Percentiles rank a stretch among this genome's conserved stretches.
These are phyloP conservation scores for Hylaeus anthracinus DNA, from an alignment of 1,140 invertebrate genomes.

Conservation along the genomic window DNA sequence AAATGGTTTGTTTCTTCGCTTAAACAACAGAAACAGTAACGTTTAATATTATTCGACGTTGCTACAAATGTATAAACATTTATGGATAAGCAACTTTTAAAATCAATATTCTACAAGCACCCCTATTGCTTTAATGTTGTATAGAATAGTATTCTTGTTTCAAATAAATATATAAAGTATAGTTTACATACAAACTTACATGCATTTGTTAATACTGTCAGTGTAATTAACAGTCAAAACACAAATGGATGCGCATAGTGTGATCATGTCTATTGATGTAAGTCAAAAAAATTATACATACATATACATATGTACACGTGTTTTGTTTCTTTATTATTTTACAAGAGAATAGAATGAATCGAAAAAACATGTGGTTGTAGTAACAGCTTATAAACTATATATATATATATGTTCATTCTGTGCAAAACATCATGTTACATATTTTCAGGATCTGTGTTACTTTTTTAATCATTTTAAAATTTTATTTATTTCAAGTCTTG, in stretches of 20 bases:
- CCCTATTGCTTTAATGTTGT: slow-evolving; percentile 15
- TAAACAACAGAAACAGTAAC: background rate
- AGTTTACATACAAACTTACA: background rate
- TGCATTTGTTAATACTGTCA: slow-evolving; percentile 12
- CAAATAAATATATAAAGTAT: slow-evolving; percentile 18
- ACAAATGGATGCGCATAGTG: background rate
- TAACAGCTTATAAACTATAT: slow-evolving; percentile 68
- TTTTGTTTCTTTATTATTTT: slow-evolving; percentile 45
- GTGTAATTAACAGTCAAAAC: slow-evolving; percentile 18
- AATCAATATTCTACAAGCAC: background rate
- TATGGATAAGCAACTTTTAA: background rate
- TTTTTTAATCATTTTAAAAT: slow-evolving; percentile 22
- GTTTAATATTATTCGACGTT: slow-evolving; percentile 12
- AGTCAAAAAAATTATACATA: background rate
- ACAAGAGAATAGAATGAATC: slow-evolving; percentile 52
- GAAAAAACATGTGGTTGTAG: slow-evolving; percentile 47
- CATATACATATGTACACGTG: background rate
- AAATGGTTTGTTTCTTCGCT: slow-evolving; percentile 27
- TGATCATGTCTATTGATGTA: background rate
- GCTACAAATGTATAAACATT: background rate
- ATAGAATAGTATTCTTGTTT: slow-evolving; percentile 30
- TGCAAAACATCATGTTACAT: slow-evolving; percentile 62
- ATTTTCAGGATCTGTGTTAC: slow-evolving; percentile 27
- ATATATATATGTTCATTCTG: slow-evolving; percentile 50
- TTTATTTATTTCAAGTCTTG: slow-evolving; percentile 60